Conservation (phyloP, 2,888 invertebrate species). For the Leptinotarsa rubiginosa region DNA sequence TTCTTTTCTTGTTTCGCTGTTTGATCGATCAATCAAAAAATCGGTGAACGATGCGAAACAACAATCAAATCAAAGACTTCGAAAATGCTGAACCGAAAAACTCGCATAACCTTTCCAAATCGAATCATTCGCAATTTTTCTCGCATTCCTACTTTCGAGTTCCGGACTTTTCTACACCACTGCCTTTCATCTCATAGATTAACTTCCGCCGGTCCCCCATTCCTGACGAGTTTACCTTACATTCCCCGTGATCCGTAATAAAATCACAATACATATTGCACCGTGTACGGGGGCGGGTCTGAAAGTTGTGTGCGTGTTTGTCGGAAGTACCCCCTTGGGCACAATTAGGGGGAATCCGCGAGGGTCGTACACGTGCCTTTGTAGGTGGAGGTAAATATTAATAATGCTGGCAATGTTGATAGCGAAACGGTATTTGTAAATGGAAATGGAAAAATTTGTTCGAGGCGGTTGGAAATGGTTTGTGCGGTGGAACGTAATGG, state of each 20-base stretch:
- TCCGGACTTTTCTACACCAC: background rate
- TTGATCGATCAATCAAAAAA: background rate
- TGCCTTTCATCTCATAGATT: slow-evolving; percentile 13
- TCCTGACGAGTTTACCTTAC: slow-evolving; percentile 12
- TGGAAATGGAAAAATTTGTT: background rate
- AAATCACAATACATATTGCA: slow-evolving; percentile 19
- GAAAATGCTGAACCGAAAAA: background rate
- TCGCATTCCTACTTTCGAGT: background rate
- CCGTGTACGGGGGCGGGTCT: slow-evolving; percentile 17
- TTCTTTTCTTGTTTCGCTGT: background rate
- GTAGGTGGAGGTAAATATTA: background rate
- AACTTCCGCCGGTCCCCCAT: slow-evolving; percentile 13
- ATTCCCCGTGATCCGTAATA: background rate
- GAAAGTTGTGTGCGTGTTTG: slow-evolving; percentile 21
- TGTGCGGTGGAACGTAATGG: background rate
- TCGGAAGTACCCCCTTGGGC: slow-evolving; percentile 18
- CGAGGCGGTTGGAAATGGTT: background rate
- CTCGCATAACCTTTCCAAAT: background rate
- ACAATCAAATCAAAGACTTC: background rate
- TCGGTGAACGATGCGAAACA: background rate
- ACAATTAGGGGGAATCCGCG: slow-evolving; percentile 18
- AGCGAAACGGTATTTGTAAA: background rate
- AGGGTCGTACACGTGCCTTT: slow-evolving; percentile 3
- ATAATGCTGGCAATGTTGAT: slow-evolving; percentile 11
- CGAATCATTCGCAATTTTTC: slow-evolving; percentile 11